These are phyloP conservation scores for Chauna torquata DNA, from an alignment of 2,113 vertebrate genomes.

Conservation along the genomic window DNA sequence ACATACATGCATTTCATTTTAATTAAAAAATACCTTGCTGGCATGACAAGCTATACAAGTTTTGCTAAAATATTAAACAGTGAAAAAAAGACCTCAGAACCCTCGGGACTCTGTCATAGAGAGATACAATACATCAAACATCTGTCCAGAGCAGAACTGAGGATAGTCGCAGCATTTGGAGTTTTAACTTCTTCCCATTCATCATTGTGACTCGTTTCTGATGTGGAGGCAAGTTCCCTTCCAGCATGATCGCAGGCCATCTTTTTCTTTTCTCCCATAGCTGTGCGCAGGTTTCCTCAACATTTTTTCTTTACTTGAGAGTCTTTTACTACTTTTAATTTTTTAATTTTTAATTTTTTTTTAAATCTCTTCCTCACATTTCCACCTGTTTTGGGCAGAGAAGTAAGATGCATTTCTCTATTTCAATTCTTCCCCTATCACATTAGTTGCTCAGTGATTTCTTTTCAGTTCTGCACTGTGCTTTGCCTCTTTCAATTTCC, in stretches of 20 bases:
- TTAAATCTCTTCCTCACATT: constrained; percentile 10
- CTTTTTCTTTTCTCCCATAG: neutral
- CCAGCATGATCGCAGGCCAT: neutral
- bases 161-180: constrained; percentile 29
- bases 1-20: constrained; percentile 64
- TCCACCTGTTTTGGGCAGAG: constrained; percentile 24
- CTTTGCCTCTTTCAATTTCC: constrained; percentile 72
- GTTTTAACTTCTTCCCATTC: constrained; percentile 54
- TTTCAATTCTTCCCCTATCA: constrained; percentile 54
- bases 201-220: constrained; percentile 14
- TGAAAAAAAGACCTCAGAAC: constrained; percentile 21
- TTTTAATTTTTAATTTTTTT: neutral
- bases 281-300: neutral
- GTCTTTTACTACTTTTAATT: neutral
- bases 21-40: constrained; percentile 72
- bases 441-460: constrained; percentile 64
- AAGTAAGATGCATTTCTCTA: constrained; percentile 48
- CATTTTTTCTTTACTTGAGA: neutral
- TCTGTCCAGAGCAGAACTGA: constrained; percentile 58
- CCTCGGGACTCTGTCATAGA: constrained; percentile 63
- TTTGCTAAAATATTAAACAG: constrained; percentile 65
- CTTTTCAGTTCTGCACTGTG: constrained; percentile 69
- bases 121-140: constrained; percentile 65
- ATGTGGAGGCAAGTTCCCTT: constrained; percentile 44
- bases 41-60: constrained; percentile 63